Percentiles rank a stretch among this genome's conserved stretches.
These are phyloP conservation scores for Aegithalos caudatus DNA, from an alignment of 2,113 vertebrate species.

Conservation along the genomic window DNA sequence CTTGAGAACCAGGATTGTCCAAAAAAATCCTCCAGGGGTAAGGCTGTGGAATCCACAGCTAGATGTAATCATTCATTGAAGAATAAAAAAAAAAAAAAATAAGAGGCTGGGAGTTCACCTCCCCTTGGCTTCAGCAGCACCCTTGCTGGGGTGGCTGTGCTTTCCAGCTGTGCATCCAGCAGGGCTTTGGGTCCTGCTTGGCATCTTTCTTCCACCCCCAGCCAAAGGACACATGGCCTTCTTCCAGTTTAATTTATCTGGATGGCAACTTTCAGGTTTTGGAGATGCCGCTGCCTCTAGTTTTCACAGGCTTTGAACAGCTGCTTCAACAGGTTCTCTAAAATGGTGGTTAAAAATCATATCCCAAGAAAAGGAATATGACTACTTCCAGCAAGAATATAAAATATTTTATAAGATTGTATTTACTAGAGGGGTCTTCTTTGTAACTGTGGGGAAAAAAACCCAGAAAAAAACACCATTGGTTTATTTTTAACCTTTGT, in stretches of 20 bases:
- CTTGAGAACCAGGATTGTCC: not conserved
- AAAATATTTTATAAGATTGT: not conserved
- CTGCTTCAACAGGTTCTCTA: not conserved
- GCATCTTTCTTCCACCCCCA: not conserved
- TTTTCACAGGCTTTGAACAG: not conserved
- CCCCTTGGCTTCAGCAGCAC: not conserved
- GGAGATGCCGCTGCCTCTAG: not conserved
- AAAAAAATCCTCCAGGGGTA: not conserved
- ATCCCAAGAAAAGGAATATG: not conserved
- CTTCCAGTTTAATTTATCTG: not conserved
- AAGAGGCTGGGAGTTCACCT: not conserved
- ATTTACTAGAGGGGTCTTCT: not conserved
- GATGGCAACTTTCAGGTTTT: not conserved
- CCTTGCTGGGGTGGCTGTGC: not conserved
- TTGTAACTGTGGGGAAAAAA: not conserved
- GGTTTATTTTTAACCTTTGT: not conserved
- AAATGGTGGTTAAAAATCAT: not conserved
- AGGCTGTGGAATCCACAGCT: not conserved
- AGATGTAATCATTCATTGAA: not conserved
- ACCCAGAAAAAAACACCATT: too few relatives aligned
- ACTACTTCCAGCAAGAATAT: not conserved
- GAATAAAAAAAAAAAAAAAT: not conserved
- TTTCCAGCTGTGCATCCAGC: not conserved
- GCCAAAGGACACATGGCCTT: rapidly evolving
- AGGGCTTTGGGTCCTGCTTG: not conserved